Evolutionary conservation across 2,113 vertebrate species (phyloP).

Genomic region (Lates calcarifer): DNA sequence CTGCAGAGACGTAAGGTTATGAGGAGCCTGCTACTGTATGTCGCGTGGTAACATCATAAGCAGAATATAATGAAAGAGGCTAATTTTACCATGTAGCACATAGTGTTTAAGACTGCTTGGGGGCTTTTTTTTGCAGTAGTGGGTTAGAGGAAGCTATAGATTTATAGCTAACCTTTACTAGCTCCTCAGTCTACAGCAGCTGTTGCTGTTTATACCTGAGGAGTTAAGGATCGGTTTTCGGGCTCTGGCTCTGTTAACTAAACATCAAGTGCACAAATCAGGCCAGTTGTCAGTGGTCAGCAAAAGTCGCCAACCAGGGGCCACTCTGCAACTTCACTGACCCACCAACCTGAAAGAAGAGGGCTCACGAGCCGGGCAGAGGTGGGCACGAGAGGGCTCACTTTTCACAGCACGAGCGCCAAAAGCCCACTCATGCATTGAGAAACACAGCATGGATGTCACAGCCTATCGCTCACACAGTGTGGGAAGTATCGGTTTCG

Average conservation of each 20-base stretch:
- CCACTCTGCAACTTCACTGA: constrained; percentile 15
- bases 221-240: neutral
- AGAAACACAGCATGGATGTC: constrained; percentile 39
- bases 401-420: constrained; percentile 47
- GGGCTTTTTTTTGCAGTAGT: neutral
- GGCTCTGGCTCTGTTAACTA: neutral
- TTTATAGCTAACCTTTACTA: neutral
- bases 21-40: constrained; percentile 5
- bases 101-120: neutral
- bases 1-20: constrained; percentile 30
- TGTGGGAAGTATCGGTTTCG: constrained; percentile 35
- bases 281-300: neutral
- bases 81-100: constrained; percentile 5
- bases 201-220: constrained; percentile 31
- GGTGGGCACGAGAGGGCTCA: constrained; percentile 42
- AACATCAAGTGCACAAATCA: neutral
- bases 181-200: neutral
- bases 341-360: neutral
- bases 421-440: constrained; percentile 34
- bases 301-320: constrained; percentile 10
- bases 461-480: constrained; percentile 10
- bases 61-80: neutral
- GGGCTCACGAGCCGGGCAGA: constrained; percentile 45
- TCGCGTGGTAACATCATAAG: constrained; percentile 3
- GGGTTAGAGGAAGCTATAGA: neutral